A percentile compares a stretch with the other conserved stretches of the same genome.
phyloP scores from a whole-genome alignment of 2,113 vertebrate species.

The Nematolebias whitei region DNA sequence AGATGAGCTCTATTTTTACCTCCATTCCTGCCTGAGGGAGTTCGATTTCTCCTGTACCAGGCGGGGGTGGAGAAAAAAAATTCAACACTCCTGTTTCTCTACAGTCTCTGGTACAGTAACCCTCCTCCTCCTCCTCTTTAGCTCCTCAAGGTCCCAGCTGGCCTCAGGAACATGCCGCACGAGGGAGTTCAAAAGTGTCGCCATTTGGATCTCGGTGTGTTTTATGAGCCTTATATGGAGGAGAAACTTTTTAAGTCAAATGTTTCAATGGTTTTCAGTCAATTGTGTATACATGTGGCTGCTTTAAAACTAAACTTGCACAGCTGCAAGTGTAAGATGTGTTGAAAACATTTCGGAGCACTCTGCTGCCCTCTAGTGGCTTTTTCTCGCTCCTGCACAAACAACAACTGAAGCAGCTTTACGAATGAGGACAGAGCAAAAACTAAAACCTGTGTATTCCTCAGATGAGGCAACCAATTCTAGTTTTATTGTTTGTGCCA shows the following conservation, averaged over 20 bases:
- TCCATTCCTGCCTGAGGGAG: slow-evolving; percentile 53
- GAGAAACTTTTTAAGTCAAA: slow-evolving; percentile 27
- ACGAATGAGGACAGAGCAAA: not conserved
- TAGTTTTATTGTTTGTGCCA: not conserved
- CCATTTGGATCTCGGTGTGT: slow-evolving; percentile 15
- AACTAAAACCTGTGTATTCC: slow-evolving; percentile 47
- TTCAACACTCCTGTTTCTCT: slow-evolving; percentile 39
- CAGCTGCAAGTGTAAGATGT: too few species aligned
- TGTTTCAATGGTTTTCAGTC: not conserved
- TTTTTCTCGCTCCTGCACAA: not conserved
- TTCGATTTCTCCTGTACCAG: slow-evolving; percentile 67
- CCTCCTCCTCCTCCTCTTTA: not conserved
- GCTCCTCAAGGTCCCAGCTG: slow-evolving; percentile 1
- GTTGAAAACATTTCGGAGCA: too few species aligned
- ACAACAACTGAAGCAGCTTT: not conserved
- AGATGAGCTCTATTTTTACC: slow-evolving; percentile 82
- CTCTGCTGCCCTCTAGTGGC: slow-evolving; percentile 42
- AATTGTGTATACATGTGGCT: not conserved
- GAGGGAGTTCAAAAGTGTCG: slow-evolving; percentile 69
- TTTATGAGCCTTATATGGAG: slow-evolving; percentile 72
- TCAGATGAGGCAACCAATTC: not conserved
- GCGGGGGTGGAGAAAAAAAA: slow-evolving; percentile 11
- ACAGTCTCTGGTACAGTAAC: slow-evolving; percentile 36
- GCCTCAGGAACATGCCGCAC: not conserved
- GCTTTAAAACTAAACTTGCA: not conserved